A percentile compares a stretch with the other conserved stretches of the same genome.
phyloP scores from a whole-genome alignment of 2,888 invertebrate genomes.

The Chironomus riparius region DNA sequence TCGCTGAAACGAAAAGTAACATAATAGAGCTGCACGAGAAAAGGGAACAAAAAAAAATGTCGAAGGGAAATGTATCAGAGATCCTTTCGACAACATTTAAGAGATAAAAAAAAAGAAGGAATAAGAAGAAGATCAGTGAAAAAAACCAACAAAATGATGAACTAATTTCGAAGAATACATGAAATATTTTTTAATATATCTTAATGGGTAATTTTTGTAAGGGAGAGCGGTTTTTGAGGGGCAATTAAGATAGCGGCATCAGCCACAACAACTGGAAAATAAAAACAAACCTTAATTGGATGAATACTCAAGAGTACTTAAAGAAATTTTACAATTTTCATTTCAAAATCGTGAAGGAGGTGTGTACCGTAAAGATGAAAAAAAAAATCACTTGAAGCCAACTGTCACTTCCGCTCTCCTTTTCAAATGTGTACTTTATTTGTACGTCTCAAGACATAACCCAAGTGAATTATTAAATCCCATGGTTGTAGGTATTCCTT shows the following conservation, averaged over 20 bases:
- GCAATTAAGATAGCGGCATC: background rate
- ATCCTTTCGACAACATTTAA: background rate
- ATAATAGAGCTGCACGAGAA: background rate
- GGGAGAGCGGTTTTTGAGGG: background rate
- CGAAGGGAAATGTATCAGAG: background rate
- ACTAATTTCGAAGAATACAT: background rate
- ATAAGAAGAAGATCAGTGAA: background rate
- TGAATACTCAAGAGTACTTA: background rate
- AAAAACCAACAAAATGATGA: constrained; percentile 5
- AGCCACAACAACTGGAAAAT: background rate
- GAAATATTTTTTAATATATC: background rate
- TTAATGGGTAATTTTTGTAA: background rate
- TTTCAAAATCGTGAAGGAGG: background rate
- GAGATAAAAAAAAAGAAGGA: background rate
- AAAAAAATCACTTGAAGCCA: constrained; percentile 12
- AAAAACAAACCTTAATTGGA: background rate
- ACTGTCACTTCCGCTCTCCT: constrained; percentile 18
- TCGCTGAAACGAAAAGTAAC: background rate
- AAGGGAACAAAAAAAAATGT: background rate
- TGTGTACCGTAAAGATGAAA: background rate
- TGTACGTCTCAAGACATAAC: too few species aligned
- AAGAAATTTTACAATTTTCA: background rate
- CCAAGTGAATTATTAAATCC: too few species aligned
- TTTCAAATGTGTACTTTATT: too few species aligned
- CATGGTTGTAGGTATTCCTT: too few species aligned